Evolutionary conservation across 2,113 vertebrate species (phyloP).

Genomic region (Phyllostomus hastatus): DNA sequence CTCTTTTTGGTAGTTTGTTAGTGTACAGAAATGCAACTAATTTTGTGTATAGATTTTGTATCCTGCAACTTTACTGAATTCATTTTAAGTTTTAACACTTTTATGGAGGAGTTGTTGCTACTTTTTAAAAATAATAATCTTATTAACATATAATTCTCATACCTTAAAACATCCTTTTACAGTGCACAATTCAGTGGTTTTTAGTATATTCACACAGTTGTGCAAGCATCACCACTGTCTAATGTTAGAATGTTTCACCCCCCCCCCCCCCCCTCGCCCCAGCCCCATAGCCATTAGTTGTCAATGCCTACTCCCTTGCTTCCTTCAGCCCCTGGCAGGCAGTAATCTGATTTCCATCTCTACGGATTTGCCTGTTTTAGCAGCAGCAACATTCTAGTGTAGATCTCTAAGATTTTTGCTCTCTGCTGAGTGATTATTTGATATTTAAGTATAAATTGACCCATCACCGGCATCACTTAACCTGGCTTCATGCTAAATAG

Average conservation of each 20-base stretch:
- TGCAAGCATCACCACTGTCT: not conserved
- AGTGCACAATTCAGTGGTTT: not conserved
- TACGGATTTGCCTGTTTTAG: not conserved
- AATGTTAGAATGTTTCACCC: not conserved
- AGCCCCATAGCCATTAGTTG: not conserved
- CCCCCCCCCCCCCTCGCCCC: not conserved
- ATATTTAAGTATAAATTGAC: conserved; percentile 21
- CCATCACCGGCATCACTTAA: not conserved
- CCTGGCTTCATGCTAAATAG: not conserved
- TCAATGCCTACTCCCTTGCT: not conserved
- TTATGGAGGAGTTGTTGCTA: not conserved
- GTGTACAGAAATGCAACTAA: not conserved
- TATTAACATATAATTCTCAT: not conserved
- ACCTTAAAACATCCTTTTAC: not conserved
- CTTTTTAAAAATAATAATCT: not conserved
- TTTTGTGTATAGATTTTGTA: not conserved
- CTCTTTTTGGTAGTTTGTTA: not conserved
- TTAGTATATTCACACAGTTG: not conserved
- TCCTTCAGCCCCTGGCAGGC: not conserved
- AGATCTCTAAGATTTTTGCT: not conserved
- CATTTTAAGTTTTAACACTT: not conserved
- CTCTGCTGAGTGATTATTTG: conserved; percentile 8
- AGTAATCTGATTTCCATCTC: not conserved
- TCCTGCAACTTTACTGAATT: not conserved
- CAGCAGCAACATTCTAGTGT: not conserved